A percentile compares a stretch with the other conserved stretches of the same genome.
Evolutionary conservation across 2,113 vertebrate species (phyloP).

Genomic region (Neodontobutis hainanensis): DNA sequence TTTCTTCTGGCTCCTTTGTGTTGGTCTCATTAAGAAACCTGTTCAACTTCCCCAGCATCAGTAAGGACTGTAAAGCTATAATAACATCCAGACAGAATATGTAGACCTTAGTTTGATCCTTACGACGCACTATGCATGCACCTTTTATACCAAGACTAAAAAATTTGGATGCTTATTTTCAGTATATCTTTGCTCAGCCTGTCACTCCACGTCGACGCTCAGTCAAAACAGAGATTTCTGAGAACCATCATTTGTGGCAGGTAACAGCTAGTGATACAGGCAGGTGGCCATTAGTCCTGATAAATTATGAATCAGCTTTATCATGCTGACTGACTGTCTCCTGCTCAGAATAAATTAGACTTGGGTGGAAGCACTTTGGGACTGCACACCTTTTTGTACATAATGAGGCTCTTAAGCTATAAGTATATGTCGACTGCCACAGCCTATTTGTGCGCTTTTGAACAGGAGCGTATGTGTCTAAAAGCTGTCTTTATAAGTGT

Average conservation of each 20-base stretch:
- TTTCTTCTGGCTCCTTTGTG: too few relatives aligned
- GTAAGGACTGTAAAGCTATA: too few relatives aligned
- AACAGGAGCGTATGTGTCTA: slow-evolving; percentile 10
- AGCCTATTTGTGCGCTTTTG: slow-evolving; percentile 8
- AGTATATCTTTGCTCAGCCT: slow-evolving; percentile 31
- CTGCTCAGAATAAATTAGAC: slow-evolving; percentile 55
- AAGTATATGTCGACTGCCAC: slow-evolving; percentile 1
- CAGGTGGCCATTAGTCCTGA: slow-evolving; percentile 72
- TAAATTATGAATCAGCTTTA: slow-evolving; percentile 73
- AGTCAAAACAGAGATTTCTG: slow-evolving; percentile 59
- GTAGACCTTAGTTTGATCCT: neutral
- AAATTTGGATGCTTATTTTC: slow-evolving; percentile 41
- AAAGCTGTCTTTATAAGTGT: slow-evolving; percentile 8
- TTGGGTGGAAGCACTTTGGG: slow-evolving; percentile 29
- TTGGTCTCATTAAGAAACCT: too few relatives aligned
- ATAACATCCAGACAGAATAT: neutral
- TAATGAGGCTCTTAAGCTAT: slow-evolving; percentile 29
- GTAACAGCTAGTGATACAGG: slow-evolving; percentile 57
- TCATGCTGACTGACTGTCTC: slow-evolving; percentile 54
- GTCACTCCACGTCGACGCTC: slow-evolving; percentile 45
- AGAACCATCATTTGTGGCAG: slow-evolving; percentile 58
- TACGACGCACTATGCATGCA: neutral
- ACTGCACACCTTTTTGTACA: slow-evolving; percentile 24
- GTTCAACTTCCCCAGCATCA: too few relatives aligned
- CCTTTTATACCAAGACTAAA: neutral